Conservation (phyloP, 2,888 invertebrate genomes). For the Prosopocoilus inquinatus region DNA sequence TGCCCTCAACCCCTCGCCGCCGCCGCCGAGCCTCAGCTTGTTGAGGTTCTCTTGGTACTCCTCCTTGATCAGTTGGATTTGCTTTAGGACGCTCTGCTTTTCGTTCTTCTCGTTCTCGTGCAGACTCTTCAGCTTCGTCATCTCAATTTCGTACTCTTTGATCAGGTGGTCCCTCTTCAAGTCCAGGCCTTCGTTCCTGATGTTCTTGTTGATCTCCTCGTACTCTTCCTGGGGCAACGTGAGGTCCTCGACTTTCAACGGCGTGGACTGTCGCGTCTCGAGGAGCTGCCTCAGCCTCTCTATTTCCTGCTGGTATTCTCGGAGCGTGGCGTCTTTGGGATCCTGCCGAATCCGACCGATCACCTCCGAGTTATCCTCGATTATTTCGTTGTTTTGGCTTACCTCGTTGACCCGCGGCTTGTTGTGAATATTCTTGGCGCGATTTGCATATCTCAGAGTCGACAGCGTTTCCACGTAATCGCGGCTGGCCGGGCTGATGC, state of each 20-base stretch:
- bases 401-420: conserved; percentile 78
- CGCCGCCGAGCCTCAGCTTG: conserved; percentile 50
- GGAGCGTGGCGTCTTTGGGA: conserved; percentile 82
- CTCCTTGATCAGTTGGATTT: conserved; percentile 56
- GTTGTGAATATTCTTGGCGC: conserved; percentile 85
- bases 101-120: conserved; percentile 48
- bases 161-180: conserved; percentile 47
- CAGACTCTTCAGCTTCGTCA: conserved; percentile 48
- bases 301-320: conserved; percentile 85
- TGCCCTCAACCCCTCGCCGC: conserved; percentile 58
- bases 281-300: conserved; percentile 63
- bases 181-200: conserved; percentile 32
- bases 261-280: conserved; percentile 39
- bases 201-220: conserved; percentile 27
- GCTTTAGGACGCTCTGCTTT: conserved; percentile 46
- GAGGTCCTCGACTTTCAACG: conserved; percentile 37
- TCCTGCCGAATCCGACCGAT: conserved; percentile 52
- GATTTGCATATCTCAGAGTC: conserved; percentile 78
- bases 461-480: conserved; percentile 83
- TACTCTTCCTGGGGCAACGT: conserved; percentile 25
- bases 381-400: conserved; percentile 17
- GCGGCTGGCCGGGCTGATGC: conserved; percentile 77
- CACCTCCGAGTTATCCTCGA: neutral
- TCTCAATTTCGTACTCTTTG: conserved; percentile 56
- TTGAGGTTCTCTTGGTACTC: conserved; percentile 58